Percentiles rank a stretch among this genome's conserved stretches.
Conservation (phyloP, 2,113 vertebrate species). For the Psephotus haematonotus region DNA sequence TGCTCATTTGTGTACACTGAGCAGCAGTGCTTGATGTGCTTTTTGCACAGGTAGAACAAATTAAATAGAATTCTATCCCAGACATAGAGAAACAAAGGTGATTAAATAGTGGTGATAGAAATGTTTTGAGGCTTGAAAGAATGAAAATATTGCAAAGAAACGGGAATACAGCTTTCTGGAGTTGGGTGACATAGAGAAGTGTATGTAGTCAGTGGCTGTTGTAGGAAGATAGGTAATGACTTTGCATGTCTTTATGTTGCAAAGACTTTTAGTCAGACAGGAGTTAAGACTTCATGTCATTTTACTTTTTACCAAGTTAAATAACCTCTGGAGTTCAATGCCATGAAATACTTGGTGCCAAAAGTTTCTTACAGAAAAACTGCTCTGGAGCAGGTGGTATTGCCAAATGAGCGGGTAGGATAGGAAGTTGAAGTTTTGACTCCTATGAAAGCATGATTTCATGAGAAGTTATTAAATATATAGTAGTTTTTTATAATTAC, state of each 20-base stretch:
- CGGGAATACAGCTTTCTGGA: not conserved
- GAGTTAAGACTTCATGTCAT: accelerated
- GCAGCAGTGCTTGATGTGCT: not conserved
- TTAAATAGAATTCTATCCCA: not conserved
- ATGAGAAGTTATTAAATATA: not conserved
- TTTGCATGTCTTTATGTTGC: not conserved
- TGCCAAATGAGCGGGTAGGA: not conserved
- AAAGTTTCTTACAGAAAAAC: not conserved
- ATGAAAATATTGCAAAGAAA: not conserved
- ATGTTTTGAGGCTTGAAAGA: not conserved
- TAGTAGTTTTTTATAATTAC: not conserved
- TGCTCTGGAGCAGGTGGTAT: not conserved
- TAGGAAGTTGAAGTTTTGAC: not conserved
- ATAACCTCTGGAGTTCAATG: not conserved
- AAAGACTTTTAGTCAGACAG: not conserved
- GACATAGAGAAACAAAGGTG: not conserved
- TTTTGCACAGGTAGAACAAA: not conserved
- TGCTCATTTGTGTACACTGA: not conserved
- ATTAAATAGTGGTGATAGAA: not conserved
- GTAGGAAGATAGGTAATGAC: no score
- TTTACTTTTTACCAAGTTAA: not conserved
- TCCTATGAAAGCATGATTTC: not conserved
- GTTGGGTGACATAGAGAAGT: not conserved
- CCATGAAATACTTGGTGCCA: not conserved
- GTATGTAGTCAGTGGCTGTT: not conserved